These are phyloP conservation scores for Zaprionus obscuricornis DNA, from an alignment of 2,888 invertebrate genomes.

Conservation along the genomic window DNA sequence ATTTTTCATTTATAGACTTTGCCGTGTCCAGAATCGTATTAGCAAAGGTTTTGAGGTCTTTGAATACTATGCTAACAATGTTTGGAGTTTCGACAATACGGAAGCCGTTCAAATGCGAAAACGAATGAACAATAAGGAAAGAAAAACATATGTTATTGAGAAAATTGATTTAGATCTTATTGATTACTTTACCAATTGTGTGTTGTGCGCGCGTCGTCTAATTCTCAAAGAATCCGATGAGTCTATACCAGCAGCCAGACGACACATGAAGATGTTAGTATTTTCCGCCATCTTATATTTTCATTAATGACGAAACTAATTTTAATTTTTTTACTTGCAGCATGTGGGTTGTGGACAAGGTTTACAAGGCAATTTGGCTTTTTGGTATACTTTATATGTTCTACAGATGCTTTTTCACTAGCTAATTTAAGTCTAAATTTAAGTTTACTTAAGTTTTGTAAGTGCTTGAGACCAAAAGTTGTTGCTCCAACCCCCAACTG, in stretches of 20 bases:
- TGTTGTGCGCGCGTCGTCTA: conserved; percentile 90
- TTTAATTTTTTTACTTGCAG: conserved; percentile 85
- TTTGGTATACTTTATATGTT: conserved; percentile 85
- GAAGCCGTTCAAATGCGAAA: conserved; percentile 86
- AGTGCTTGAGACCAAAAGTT: conserved; percentile 65
- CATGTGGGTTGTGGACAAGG: conserved; percentile 93
- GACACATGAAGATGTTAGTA: conserved; percentile 91
- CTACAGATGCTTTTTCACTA: conserved; percentile 73
- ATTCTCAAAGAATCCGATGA: conserved; percentile 93
- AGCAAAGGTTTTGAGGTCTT: conserved; percentile 94
- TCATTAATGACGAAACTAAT: neutral
- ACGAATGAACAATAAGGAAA: conserved; percentile 87
- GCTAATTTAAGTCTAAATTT: conserved; percentile 30
- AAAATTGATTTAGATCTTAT: conserved; percentile 88
- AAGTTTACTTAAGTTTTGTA: conserved; percentile 64
- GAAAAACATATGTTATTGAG: conserved; percentile 88
- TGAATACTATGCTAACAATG: conserved; percentile 95
- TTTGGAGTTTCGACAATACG: conserved; percentile 94
- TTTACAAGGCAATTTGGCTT: conserved; percentile 88
- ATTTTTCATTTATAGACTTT: conserved; percentile 85
- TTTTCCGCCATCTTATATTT: neutral
- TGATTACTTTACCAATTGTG: conserved; percentile 92
- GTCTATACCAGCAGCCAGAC: conserved; percentile 90
- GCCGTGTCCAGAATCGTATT: conserved; percentile 92
- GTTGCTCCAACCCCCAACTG: conserved; percentile 38